Percentiles rank a stretch among this genome's conserved stretches.
Conservation (phyloP, 1,140 invertebrate species). For the Drosophila bifasciata region DNA sequence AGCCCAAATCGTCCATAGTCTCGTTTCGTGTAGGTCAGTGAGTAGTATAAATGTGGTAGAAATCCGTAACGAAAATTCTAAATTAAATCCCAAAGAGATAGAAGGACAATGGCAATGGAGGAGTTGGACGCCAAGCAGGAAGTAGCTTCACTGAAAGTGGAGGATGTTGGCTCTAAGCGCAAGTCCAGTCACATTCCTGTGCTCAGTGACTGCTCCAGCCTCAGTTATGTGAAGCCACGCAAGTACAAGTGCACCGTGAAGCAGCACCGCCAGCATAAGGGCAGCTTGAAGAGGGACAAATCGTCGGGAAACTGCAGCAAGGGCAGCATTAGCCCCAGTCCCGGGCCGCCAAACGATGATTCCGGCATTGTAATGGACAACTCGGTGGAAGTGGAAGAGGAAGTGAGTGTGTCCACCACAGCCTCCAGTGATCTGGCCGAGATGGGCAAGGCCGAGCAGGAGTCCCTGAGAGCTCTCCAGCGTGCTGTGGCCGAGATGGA, state of each 20-base stretch:
- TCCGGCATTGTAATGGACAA: slow-evolving; percentile 38
- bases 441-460: slow-evolving; percentile 34
- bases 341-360: slow-evolving; percentile 26
- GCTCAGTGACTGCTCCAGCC: slow-evolving; percentile 23
- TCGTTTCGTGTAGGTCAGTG: too few relatives aligned
- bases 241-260: slow-evolving; percentile 41
- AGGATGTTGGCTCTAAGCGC: too few relatives aligned
- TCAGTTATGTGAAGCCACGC: slow-evolving; percentile 18
- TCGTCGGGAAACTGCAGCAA: neutral
- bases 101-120: too few relatives aligned
- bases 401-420: too few relatives aligned
- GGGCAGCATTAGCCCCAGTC: too few relatives aligned
- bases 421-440: slow-evolving; percentile 19
- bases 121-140: too few relatives aligned
- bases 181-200: slow-evolving; percentile 39
- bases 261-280: slow-evolving; percentile 48
- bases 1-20: too few relatives aligned
- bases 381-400: slow-evolving; percentile 1
- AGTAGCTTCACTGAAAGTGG: too few relatives aligned
- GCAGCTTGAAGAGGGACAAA: slow-evolving; percentile 2
- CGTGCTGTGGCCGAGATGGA: slow-evolving; percentile 72
- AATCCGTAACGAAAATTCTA: too few relatives aligned
- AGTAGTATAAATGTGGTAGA: too few relatives aligned
- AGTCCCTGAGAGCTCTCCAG: slow-evolving; percentile 58
- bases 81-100: too few relatives aligned